phyloP scores from a whole-genome alignment of 2,113 vertebrate genomes.

The Odontesthes bonariensis region DNA sequence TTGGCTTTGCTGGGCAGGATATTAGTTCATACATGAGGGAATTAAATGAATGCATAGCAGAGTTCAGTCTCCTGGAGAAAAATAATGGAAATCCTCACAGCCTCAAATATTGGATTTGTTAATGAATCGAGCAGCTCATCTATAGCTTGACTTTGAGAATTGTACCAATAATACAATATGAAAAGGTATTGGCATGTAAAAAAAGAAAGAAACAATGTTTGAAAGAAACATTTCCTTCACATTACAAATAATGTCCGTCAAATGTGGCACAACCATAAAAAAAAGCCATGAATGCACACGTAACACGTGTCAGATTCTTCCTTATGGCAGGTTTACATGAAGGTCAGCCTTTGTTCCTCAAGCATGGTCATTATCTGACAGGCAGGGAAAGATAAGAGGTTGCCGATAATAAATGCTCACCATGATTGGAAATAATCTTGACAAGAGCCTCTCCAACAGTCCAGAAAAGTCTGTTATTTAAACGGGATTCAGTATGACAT shows the following conservation, averaged over 20 bases:
- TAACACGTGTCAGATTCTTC: constrained; percentile 24
- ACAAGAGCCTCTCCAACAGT: constrained; percentile 62
- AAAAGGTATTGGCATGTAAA: neutral
- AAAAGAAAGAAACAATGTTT: neutral
- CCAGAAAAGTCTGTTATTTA: constrained; percentile 40
- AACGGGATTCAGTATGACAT: constrained; percentile 40
- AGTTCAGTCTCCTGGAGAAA: constrained; percentile 52
- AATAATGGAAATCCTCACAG: constrained; percentile 56
- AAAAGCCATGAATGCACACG: constrained; percentile 12
- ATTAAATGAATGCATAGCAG: constrained; percentile 58
- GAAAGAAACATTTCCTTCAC: constrained; percentile 20
- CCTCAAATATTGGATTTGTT: constrained; percentile 68
- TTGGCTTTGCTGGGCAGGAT: constrained; percentile 52
- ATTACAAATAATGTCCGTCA: constrained; percentile 28
- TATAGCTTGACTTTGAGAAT: constrained; percentile 32
- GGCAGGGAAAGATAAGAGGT: constrained; percentile 55
- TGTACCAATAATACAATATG: neutral
- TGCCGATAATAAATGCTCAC: constrained; percentile 58
- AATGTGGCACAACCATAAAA: constrained; percentile 5
- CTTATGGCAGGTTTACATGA: constrained; percentile 40
- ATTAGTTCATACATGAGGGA: constrained; percentile 68
- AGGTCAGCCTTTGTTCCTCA: constrained; percentile 66
- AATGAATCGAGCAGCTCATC: constrained; percentile 55
- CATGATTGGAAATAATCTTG: constrained; percentile 69
- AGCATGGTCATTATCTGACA: constrained; percentile 63